A percentile compares a stretch with the other conserved stretches of the same genome.
Evolutionary conservation across 2,888 invertebrate genomes (phyloP).

Genomic region (Drosophila macrospina): DNA sequence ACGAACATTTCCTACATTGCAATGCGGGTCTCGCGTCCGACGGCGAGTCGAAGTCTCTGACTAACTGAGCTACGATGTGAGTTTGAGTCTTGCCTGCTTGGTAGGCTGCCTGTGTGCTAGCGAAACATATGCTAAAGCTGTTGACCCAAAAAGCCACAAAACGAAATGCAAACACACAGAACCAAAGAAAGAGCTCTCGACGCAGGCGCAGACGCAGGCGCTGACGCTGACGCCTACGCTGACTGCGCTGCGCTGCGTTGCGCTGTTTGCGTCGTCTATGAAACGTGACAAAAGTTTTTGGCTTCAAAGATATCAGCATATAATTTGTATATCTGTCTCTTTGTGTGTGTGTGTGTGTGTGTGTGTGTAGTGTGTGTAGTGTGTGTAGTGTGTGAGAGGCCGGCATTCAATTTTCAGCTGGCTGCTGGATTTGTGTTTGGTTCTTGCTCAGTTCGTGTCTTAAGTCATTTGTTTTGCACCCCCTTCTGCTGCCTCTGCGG

Average conservation of each 20-base stretch:
- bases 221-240: constrained; percentile 25
- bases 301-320: constrained; percentile 39
- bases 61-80: constrained; percentile 10
- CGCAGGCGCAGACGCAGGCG: constrained; percentile 25
- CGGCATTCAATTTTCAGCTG: constrained; percentile 38
- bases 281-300: constrained; percentile 75
- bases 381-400: constrained; percentile 29
- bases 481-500: constrained; percentile 9
- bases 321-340: constrained; percentile 22
- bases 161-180: constrained; percentile 76
- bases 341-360: constrained; percentile 9
- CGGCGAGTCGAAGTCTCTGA: constrained; percentile 4
- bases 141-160: constrained; percentile 79
- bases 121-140: constrained; percentile 77
- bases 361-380: constrained; percentile 26
- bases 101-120: constrained; percentile 67
- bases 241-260: constrained; percentile 24
- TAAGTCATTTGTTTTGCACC: constrained; percentile 68
- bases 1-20: constrained; percentile 74
- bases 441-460: constrained; percentile 71
- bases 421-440: constrained; percentile 20
- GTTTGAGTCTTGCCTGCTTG: constrained; percentile 63
- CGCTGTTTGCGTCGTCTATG: constrained; percentile 51
- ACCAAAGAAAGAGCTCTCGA: constrained; percentile 51
- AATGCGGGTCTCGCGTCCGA: constrained; percentile 63